phyloP scores from a whole-genome alignment of 2,888 invertebrate genomes.

The Sminthurinus aureus region DNA sequence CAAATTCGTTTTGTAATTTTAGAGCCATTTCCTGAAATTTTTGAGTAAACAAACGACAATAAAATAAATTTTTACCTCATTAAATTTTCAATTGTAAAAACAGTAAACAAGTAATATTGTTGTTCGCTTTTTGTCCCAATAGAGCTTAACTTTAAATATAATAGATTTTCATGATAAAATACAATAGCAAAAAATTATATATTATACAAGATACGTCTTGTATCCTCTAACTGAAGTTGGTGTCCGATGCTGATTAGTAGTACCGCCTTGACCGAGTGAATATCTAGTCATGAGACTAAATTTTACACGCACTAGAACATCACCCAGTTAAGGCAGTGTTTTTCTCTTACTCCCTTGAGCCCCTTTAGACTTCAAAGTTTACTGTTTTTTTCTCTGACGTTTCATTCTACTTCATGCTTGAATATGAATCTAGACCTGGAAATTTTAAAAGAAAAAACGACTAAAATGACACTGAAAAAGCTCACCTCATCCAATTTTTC shows the following conservation, averaged over 20 bases:
- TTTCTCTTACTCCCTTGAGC: neutral
- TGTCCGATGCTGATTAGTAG: neutral
- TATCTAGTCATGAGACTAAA: conserved; percentile 64
- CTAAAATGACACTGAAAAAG: neutral
- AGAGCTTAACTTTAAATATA: neutral
- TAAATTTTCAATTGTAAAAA: neutral
- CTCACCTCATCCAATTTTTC: conserved; percentile 30
- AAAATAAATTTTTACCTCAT: neutral
- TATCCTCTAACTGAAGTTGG: neutral
- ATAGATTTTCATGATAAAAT: neutral
- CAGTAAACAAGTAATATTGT: neutral
- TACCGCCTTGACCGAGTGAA: conserved; percentile 63
- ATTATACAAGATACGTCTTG: neutral
- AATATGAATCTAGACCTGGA: neutral
- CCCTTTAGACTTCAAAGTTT: neutral
- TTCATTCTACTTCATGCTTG: neutral
- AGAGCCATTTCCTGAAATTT: conserved; percentile 73
- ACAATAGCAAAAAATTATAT: neutral
- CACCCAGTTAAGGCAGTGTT: conserved; percentile 61
- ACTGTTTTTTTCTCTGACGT: neutral
- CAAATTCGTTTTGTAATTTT: conserved; percentile 74
- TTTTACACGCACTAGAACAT: conserved; percentile 62
- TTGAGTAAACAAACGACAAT: neutral
- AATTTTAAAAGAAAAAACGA: neutral
- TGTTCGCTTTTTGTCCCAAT: neutral